Evolutionary conservation across 2,797 vertebrate genomes (phyloP).

Genomic region (Pseudotriccus pelzelni): DNA sequence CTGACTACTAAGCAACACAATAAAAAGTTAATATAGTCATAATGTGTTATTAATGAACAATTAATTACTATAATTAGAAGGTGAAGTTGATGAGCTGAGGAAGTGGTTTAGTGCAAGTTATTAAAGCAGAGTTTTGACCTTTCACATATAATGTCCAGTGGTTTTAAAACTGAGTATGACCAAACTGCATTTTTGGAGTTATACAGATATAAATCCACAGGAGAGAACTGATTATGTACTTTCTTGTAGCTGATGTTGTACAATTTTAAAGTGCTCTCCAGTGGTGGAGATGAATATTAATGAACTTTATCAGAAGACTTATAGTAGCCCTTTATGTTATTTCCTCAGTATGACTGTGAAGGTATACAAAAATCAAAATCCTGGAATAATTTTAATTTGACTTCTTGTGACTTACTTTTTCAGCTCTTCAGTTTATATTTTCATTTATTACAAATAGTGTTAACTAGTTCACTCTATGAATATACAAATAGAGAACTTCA

Average conservation of each 20-base stretch:
- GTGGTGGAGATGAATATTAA: neutral
- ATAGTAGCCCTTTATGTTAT: neutral
- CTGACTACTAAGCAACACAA: neutral
- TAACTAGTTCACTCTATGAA: neutral
- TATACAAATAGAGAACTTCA: neutral
- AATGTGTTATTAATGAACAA: constrained; percentile 31
- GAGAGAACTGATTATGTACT: neutral
- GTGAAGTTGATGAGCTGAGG: neutral
- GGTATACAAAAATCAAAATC: neutral
- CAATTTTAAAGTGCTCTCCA: neutral
- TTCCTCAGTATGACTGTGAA: neutral
- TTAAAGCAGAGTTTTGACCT: neutral
- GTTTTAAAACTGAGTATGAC: neutral
- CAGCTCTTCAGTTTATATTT: neutral
- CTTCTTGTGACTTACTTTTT: neutral
- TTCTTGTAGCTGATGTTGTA: neutral
- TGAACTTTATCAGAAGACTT: neutral
- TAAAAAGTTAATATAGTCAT: constrained; percentile 23
- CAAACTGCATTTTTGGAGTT: neutral
- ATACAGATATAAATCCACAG: neutral
- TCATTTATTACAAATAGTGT: neutral
- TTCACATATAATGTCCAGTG: neutral
- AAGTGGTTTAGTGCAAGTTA: neutral
- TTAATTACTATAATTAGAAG: constrained; percentile 24
- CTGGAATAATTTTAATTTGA: neutral